Evolutionary conservation across 2,888 invertebrate genomes (phyloP), one percentile per base, ranked within the genome.

Genomic region (Furcula furcula): DNA sequence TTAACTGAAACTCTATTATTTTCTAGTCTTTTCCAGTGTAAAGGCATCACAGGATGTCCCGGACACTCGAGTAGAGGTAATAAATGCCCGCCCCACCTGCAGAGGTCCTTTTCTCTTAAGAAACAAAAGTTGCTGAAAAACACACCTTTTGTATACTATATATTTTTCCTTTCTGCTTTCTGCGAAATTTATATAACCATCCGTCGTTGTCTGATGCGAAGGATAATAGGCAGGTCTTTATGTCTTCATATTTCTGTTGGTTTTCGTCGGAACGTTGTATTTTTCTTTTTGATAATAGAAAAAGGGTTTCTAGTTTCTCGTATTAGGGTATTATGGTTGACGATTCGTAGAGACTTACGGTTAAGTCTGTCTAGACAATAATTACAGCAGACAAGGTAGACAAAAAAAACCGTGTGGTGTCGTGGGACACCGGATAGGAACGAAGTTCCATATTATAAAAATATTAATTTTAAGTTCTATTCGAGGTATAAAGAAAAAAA

Each of bases 51-150:
- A 15, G 14, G 11, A 11, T 23, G 9, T 16, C 38, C 40, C 39
- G 43, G 53, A 48, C 57, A 54, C 49, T 60, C 46, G 44, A 59
- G 48, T 45, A 44, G 41, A 61, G 50, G 64, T 61, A 65, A 66
- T 65, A 62, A 65, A 65, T 62, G 46, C 46, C 32, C 44, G 53
- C 32, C 46, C 52, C 65, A 66, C 60, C 71, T 64, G 63, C 51
- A 51, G 50, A 56, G 61, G 65, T 55, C 55, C 48, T 55, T 65
- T 69, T 65, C 65, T 67, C 56, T 61, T 58, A 56, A 67, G 60
- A 61, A 63, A 65, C 64, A 63, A 65, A 68, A 65, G 47, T 57
- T 50, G 32, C 50, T 50, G 46, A 62, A 62, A 64, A 59, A 62
- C 62, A 41, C 48, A 48, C 52, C 56, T 53, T 56, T 65, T 64